Evolutionary conservation across 2,888 invertebrate species (phyloP).

Genomic region (Brachyptera risi): DNA sequence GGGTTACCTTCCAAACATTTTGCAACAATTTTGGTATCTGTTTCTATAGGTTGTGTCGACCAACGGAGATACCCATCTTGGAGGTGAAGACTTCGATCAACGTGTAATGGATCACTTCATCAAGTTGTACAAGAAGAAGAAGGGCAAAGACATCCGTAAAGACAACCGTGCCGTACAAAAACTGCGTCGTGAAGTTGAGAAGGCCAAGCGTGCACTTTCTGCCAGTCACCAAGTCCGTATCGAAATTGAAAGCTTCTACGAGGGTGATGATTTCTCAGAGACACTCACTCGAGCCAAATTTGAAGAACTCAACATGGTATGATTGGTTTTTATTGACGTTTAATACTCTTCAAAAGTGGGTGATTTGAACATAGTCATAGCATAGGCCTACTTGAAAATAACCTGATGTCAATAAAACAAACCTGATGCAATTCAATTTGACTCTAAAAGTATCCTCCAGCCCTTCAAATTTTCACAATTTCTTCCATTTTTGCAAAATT

Average conservation of each 20-base stretch:
- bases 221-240: constrained; percentile 94
- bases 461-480: too few species aligned
- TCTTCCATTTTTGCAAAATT: neutral
- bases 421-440: too few species aligned
- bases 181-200: constrained; percentile 93
- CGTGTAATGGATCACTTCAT: constrained; percentile 99
- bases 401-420: too few species aligned
- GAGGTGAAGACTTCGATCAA: constrained; percentile 99
- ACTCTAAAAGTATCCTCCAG: too few species aligned
- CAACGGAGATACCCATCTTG: constrained; percentile 95
- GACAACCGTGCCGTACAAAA: constrained; percentile 95
- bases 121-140: constrained; percentile 97
- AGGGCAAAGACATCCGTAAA: constrained; percentile 93
- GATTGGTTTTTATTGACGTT: constrained; percentile 29
- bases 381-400: too few species aligned
- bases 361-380: too few species aligned
- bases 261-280: constrained; percentile 98
- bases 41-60: constrained; percentile 65
- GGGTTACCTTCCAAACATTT: neutral
- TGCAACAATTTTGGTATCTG: neutral
- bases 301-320: constrained; percentile 92
- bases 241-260: constrained; percentile 97
- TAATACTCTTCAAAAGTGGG: too few species aligned
- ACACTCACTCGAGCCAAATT: constrained; percentile 97
- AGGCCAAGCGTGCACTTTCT: constrained; percentile 94